These are phyloP conservation scores for Linyphia triangularis DNA, from an alignment of 2,888 invertebrate genomes.

Conservation along the genomic window DNA sequence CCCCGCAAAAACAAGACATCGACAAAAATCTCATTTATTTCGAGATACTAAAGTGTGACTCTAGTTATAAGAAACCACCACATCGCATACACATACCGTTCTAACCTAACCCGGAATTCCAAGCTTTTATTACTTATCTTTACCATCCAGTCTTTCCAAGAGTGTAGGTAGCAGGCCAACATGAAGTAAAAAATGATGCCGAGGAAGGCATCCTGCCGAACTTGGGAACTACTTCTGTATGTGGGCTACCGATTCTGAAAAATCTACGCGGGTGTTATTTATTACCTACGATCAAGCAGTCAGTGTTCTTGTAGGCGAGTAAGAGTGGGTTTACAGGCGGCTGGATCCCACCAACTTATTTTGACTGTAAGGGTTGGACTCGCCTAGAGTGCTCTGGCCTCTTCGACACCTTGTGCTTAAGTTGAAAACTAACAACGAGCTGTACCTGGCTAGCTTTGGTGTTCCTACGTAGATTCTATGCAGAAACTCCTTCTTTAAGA, in stretches of 20 bases:
- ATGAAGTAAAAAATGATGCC: slow-evolving; percentile 31
- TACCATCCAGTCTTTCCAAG: neutral
- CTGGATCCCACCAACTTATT: slow-evolving; percentile 44
- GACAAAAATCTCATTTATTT: too few species aligned
- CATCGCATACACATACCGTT: neutral
- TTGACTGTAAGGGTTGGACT: slow-evolving; percentile 34
- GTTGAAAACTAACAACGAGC: slow-evolving; percentile 16
- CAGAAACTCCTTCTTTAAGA: neutral
- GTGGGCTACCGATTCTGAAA: slow-evolving; percentile 67
- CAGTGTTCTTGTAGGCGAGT: slow-evolving; percentile 64
- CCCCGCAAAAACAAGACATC: too few species aligned
- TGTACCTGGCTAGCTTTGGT: neutral
- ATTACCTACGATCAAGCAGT: slow-evolving; percentile 65
- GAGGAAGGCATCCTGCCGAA: slow-evolving; percentile 40
- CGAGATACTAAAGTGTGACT: too few species aligned
- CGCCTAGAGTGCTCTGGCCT: slow-evolving; percentile 55
- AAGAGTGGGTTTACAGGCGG: slow-evolving; percentile 46
- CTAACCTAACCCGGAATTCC: slow-evolving; percentile 27
- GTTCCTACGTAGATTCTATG: slow-evolving; percentile 1
- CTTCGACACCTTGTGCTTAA: slow-evolving; percentile 42
- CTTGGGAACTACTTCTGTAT: neutral
- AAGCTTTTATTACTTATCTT: slow-evolving; percentile 9
- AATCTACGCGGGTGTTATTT: slow-evolving; percentile 66
- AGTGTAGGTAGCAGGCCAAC: slow-evolving; percentile 41
- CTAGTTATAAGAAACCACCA: neutral